A percentile compares a stretch with the other conserved stretches of the same genome.
Evolutionary conservation across 92 coral and sea anemone species (phyloP).

Genomic region (Zoanthus gigantus): DNA sequence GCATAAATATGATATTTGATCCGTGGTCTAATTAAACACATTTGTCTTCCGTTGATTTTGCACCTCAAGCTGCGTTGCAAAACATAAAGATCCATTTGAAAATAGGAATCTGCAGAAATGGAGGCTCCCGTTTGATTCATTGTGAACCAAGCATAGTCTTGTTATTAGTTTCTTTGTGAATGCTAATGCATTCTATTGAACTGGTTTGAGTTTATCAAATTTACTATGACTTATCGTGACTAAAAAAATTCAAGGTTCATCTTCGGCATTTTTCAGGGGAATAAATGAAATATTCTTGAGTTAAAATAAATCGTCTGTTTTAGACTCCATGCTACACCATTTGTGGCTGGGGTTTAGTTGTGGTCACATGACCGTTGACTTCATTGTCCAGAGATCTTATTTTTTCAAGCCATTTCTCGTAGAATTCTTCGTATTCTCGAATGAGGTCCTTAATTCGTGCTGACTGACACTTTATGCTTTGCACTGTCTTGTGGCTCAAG

Average conservation of each 20-base stretch:
- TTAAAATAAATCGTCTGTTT: background rate
- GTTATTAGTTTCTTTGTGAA: background rate
- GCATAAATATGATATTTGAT: no score
- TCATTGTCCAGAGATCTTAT: constrained; percentile 79
- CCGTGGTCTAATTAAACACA: no score
- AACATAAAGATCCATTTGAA: no score
- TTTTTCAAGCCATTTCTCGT: constrained; percentile 88
- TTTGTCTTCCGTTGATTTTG: no score
- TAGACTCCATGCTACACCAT: constrained; percentile 62
- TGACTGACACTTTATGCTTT: constrained; percentile 83
- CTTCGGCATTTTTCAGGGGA: background rate
- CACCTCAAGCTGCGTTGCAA: no score
- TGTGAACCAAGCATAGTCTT: no score
- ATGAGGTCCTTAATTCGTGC: constrained; percentile 82
- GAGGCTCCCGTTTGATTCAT: no score
- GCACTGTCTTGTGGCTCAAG: constrained; percentile 82
- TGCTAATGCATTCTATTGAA: background rate
- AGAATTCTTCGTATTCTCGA: constrained; percentile 91
- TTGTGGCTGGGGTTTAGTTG: constrained; percentile 63
- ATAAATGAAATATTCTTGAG: background rate
- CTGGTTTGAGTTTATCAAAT: background rate
- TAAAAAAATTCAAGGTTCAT: background rate
- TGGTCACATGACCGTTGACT: constrained; percentile 75
- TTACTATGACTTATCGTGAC: background rate
- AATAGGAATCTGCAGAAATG: no score